Base-by-base conservation (phyloP, 2,888 invertebrate species). In the Clitarchus hookeri region DNA sequence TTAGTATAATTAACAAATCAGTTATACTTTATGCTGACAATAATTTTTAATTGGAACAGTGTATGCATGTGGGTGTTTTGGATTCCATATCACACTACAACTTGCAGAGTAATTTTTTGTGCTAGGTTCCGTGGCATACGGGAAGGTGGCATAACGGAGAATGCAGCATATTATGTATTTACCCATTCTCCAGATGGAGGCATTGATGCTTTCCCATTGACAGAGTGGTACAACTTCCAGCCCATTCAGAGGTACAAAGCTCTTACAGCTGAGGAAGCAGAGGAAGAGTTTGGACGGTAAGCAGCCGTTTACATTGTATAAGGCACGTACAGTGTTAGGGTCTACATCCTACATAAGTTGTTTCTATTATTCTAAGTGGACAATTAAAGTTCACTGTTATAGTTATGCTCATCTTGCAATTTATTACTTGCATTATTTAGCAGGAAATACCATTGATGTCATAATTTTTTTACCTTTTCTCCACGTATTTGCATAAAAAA, bases 131-230 rank as follows among this genome's bases (percentile, higher is more conserved):
- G 96, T 91, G 98, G 99, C 0, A 96, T 97, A 85, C 94, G 98
- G 36, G 99, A 99, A 91, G 99, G 99, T 11, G 98, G 98, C 36
- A 97, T 99, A 0, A 96, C 97, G 23, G 98, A 98, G 91, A 99
- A 99, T 91, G 96, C 99, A 0, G 97, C 99, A 0, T 99, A 98
- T 91, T 99, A 98, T 91, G 97, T 99, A 23, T 99, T 99, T 90
- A 98, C 98, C 0, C 98, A 99, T 92, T 98, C 98, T 0, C 95
- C 96, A 0, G 98, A 98, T 91, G 98, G 98, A 16, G 97, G 97
- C 0, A 98, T 99, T 90, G 98, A 99, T 91, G 99, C 99, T 0
- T 98, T 96, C 92, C 98, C 98, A 0, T 93, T 99, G 13, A 96
- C 97, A 86, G 99, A 99, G 92, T 99, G 98, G 98, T 93, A 93